These are phyloP conservation scores for Drosophila kanekoi DNA, from an alignment of 2,888 invertebrate genomes.

Conservation along the genomic window DNA sequence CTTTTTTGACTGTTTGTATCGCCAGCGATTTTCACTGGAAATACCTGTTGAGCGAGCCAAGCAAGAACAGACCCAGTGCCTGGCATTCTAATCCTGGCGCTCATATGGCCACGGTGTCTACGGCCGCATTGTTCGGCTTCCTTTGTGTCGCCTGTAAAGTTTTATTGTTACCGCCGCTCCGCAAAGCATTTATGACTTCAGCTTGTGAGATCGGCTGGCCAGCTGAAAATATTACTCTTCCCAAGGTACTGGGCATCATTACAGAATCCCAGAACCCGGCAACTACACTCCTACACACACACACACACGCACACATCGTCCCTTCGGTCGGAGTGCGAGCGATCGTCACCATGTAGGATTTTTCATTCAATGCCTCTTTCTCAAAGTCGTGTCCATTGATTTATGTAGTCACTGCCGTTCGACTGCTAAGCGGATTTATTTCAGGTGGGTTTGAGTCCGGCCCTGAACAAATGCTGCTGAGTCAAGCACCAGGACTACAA, in stretches of 20 bases:
- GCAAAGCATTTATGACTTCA: conserved; percentile 69
- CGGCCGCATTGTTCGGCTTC: conserved; percentile 53
- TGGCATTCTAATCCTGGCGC: conserved; percentile 67
- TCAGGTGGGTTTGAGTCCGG: conserved; percentile 64
- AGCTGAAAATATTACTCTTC: conserved; percentile 59
- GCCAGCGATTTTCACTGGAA: conserved; percentile 65
- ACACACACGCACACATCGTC: conserved; percentile 6
- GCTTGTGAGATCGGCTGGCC: conserved; percentile 51
- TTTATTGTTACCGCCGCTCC: conserved; percentile 42
- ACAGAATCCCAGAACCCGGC: conserved; percentile 20
- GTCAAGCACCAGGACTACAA: conserved; percentile 43
- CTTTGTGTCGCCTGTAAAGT: conserved; percentile 66
- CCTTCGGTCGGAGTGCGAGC: conserved; percentile 9
- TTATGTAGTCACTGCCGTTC: conserved; percentile 59
- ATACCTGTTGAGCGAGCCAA: conserved; percentile 63
- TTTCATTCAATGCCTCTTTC: conserved; percentile 63
- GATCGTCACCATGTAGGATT: conserved; percentile 56
- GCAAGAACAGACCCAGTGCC: conserved; percentile 13
- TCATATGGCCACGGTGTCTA: conserved; percentile 60
- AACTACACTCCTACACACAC: not conserved
- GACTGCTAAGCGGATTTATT: conserved; percentile 68
- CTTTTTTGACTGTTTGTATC: conserved; percentile 46
- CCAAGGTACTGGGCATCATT: conserved; percentile 50
- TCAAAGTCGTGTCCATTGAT: conserved; percentile 63
- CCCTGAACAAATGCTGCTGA: conserved; percentile 33